Base-by-base conservation (phyloP, 2,888 invertebrate species). In the Bruchidius siliquastri region DNA sequence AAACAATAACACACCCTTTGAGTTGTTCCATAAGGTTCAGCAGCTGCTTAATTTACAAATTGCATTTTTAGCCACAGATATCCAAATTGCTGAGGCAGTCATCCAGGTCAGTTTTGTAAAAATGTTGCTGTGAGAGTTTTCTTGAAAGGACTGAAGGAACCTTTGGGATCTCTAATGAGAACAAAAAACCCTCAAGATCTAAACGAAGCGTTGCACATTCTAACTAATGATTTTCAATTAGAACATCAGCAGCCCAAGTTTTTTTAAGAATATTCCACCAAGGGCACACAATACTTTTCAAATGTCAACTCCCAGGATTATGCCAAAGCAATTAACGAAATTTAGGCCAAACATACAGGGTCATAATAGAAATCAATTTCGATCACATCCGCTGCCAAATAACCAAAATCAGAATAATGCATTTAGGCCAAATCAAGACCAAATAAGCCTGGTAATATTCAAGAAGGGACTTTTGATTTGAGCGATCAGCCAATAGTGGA, bases 1-100 rank as follows among this genome's bases (percentile, higher is more conserved):
- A 73, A 70, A 22, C 30, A 77, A 77, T 72, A 75, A 75, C 74
- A 72, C 74, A 0, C 69, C 72, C 18, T 76, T 75, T 68, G 75
- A 75, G 20, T 76, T 77, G 72, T 76, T 26, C 66, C 69, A 76
- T 72, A 71, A 69, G 71, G 74, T 73, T 26, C 74, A 76, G 67
- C 70, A 74, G 22, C n/a, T 76, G 20, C 68, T 75, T 69, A 75
- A 75, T 72, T 68, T 74, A 26, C 68, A 68, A 68, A 20, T 68
- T n/a, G 8, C 68, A 10, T 68, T 68, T 20, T 18, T 68, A 18
- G 8, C 68, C 8, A 68, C 20, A 10, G 0, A 68, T 68, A 68
- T 49, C 13, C 26, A 26, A 26, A 8, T 26, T 26, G 49, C 49
- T 49, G 49, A 49, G 18, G 49, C 49, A 49, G 26, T 26, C 8